These are phyloP conservation scores for Ciconia maguari DNA, from an alignment of 2,113 vertebrate genomes.

Conservation along the genomic window DNA sequence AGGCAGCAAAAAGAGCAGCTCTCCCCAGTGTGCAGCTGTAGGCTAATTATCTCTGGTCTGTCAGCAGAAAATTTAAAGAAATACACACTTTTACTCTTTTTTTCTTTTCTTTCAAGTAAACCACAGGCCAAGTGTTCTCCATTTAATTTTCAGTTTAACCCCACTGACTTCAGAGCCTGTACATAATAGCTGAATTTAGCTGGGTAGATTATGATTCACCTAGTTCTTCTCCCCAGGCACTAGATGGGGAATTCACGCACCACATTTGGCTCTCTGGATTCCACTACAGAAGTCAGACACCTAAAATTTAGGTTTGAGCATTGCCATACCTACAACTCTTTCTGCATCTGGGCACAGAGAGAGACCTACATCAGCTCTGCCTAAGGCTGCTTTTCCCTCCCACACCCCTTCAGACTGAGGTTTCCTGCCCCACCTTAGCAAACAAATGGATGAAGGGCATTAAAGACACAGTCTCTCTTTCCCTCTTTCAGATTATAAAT, in stretches of 20 bases:
- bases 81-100: not conserved
- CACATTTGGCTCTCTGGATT: not conserved
- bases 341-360: not conserved
- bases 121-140: not conserved
- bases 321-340: not conserved
- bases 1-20: conserved; percentile 29
- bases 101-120: conserved; percentile 11
- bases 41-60: conserved; percentile 52
- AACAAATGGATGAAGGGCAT: not conserved
- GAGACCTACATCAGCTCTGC: not conserved
- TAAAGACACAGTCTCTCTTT: not conserved
- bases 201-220: conserved; percentile 1
- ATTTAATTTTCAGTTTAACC: conserved; percentile 3
- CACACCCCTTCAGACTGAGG: not conserved
- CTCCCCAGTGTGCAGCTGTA: conserved; percentile 51
- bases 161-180: not conserved
- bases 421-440: not conserved
- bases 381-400: not conserved
- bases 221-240: not conserved
- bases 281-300: not conserved
- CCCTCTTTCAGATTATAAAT: not conserved
- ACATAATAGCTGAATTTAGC: not conserved
- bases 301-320: not conserved
- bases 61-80: conserved; percentile 60
- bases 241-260: not conserved